Evolutionary conservation across 2,888 invertebrate genomes (phyloP).

Genomic region (Troides oblongomaculatus): DNA sequence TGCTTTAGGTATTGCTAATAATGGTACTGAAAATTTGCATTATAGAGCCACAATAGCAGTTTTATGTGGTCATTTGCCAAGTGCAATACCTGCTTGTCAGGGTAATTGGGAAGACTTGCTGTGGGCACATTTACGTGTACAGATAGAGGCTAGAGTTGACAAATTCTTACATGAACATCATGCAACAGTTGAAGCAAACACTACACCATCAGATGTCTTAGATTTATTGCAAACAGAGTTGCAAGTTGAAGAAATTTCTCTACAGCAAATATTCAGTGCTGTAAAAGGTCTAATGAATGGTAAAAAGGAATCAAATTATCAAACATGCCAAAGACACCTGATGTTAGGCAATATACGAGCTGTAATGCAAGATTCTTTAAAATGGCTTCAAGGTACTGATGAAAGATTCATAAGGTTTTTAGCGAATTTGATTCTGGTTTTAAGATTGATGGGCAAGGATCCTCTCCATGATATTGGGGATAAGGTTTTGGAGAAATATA

Average conservation of each 20-base stretch:
- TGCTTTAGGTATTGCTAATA: constrained; percentile 82
- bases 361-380: constrained; percentile 85
- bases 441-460: constrained; percentile 88
- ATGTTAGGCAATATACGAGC: constrained; percentile 90
- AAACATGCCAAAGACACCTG: constrained; percentile 90
- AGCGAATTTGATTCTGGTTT: constrained; percentile 91
- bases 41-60: constrained; percentile 85
- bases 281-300: constrained; percentile 72
- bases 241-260: constrained; percentile 59
- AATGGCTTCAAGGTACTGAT: constrained; percentile 81
- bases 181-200: constrained; percentile 67
- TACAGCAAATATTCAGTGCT: constrained; percentile 68
- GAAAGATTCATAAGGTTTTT: constrained; percentile 87
- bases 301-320: constrained; percentile 83
- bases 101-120: constrained; percentile 93
- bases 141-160: constrained; percentile 92
- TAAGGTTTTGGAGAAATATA: constrained; percentile 87
- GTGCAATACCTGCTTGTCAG: constrained; percentile 86
- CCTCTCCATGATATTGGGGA: constrained; percentile 86
- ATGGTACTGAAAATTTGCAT: constrained; percentile 77
- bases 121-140: constrained; percentile 91
- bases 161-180: constrained; percentile 74
- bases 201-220: constrained; percentile 62
- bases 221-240: constrained; percentile 66
- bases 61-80: constrained; percentile 90